These are phyloP conservation scores for Bergia sp. DNA, from an alignment of 92 coral and sea anemone genomes.

Conservation along the genomic window DNA sequence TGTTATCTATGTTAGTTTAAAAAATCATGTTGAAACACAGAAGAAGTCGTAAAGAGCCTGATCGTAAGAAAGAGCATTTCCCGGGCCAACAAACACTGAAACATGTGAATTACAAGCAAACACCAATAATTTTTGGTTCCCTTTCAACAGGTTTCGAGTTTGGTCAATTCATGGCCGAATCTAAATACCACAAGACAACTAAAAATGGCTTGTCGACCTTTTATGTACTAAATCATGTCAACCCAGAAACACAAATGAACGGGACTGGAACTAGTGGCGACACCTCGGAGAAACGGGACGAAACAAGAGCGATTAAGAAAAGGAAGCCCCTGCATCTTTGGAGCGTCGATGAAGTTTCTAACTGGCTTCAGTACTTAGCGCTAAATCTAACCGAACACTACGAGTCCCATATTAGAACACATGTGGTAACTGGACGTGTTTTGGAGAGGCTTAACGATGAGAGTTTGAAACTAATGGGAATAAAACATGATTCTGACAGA, in stretches of 20 bases:
- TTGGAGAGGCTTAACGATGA: conserved; percentile 22
- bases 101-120: conserved; percentile 4
- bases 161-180: conserved; percentile 8
- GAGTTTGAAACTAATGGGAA: conserved; percentile 14
- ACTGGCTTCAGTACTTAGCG: conserved; percentile 38
- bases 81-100: neutral
- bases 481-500: conserved; percentile 18
- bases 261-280: neutral
- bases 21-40: conserved; percentile 39
- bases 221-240: conserved; percentile 8
- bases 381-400: conserved; percentile 29
- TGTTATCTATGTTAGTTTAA: conserved; percentile 7
- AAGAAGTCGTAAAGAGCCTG: conserved; percentile 41
- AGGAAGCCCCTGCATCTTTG: conserved; percentile 23
- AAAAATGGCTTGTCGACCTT: conserved; percentile 38
- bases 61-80: conserved; percentile 8
- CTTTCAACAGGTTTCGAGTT: conserved; percentile 33
- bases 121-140: neutral
- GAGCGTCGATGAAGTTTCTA: conserved; percentile 27
- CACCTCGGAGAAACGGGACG: neutral
- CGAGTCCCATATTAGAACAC: conserved; percentile 24
- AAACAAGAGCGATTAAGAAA: conserved; percentile 2
- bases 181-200: conserved; percentile 31
- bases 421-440: conserved; percentile 39
- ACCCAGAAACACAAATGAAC: conserved; percentile 15